Conservation (phyloP, 2,888 invertebrate species). For the Dendrolimus houi region DNA sequence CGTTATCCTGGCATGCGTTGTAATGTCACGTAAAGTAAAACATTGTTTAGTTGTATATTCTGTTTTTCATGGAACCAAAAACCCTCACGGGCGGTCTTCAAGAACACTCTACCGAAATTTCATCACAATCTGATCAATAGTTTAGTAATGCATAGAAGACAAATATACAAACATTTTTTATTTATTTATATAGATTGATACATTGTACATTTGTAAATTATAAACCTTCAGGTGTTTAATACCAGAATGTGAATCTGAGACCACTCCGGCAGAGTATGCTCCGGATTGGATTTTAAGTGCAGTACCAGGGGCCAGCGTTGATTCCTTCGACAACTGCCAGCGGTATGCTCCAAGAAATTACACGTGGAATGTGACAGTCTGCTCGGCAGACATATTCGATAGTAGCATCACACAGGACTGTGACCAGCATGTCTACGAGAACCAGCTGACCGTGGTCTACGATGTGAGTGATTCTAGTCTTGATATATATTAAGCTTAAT, state of each 20-base stretch:
- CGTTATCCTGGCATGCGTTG: too few relatives aligned
- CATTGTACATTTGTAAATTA: too few relatives aligned
- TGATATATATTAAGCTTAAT: too few relatives aligned
- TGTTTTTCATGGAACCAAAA: too few relatives aligned
- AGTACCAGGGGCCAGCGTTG: slow-evolving; percentile 37
- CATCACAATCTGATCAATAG: too few relatives aligned
- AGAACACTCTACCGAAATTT: too few relatives aligned
- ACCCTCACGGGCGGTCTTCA: too few relatives aligned
- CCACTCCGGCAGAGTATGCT: slow-evolving; percentile 26
- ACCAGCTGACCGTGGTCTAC: slow-evolving; percentile 48
- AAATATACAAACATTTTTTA: too few relatives aligned
- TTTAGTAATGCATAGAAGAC: too few relatives aligned
- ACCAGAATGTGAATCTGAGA: slow-evolving; percentile 35
- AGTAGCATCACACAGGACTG: slow-evolving; percentile 23
- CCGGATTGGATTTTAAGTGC: slow-evolving; percentile 63
- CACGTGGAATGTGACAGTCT: slow-evolving; percentile 14
- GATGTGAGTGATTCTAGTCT: slow-evolving; percentile 36
- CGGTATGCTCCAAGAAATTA: slow-evolving; percentile 36
- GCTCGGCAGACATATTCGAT: slow-evolving; percentile 45
- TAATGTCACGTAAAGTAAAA: too few relatives aligned
- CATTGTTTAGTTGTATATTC: too few relatives aligned
- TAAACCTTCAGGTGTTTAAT: slow-evolving; percentile 32
- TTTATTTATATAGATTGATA: too few relatives aligned
- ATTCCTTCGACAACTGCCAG: slow-evolving; percentile 55
- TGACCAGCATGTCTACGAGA: slow-evolving; percentile 43